phyloP scores from a whole-genome alignment of 2,113 vertebrate species.

The Pagrus major region DNA sequence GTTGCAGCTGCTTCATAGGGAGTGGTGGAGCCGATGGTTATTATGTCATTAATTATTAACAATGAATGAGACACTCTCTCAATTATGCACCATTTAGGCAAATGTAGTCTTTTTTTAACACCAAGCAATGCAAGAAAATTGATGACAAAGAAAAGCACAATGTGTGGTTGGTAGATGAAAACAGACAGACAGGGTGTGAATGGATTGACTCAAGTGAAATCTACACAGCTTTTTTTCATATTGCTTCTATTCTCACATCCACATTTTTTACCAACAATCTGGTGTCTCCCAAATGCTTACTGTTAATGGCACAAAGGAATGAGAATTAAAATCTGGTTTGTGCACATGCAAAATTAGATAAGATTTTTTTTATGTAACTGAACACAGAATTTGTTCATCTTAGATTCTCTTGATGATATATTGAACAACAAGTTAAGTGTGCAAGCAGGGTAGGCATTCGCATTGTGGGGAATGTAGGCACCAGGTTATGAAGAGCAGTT shows the following conservation, averaged over 20 bases:
- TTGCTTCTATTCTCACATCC: background rate
- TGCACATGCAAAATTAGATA: background rate
- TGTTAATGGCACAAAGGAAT: background rate
- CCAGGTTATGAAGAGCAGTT: no score
- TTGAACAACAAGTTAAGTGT: background rate
- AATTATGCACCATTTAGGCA: conserved; percentile 3
- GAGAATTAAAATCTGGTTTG: background rate
- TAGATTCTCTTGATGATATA: background rate
- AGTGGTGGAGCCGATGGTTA: conserved; percentile 31
- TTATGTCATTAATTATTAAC: conserved; percentile 36
- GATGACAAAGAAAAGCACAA: background rate
- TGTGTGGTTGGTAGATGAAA: background rate
- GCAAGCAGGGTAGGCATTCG: background rate
- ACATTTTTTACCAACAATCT: background rate
- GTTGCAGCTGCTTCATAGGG: conserved; percentile 14
- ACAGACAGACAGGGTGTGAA: background rate
- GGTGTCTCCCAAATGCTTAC: background rate
- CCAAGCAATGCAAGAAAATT: background rate
- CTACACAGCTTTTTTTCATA: background rate
- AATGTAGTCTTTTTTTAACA: background rate
- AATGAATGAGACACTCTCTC: conserved; percentile 6
- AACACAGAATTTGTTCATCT: background rate
- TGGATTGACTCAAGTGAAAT: background rate
- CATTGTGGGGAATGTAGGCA: no score
- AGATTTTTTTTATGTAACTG: background rate